phyloP scores from a whole-genome alignment of 2,888 invertebrate genomes.

The Apotomis turbidana region DNA sequence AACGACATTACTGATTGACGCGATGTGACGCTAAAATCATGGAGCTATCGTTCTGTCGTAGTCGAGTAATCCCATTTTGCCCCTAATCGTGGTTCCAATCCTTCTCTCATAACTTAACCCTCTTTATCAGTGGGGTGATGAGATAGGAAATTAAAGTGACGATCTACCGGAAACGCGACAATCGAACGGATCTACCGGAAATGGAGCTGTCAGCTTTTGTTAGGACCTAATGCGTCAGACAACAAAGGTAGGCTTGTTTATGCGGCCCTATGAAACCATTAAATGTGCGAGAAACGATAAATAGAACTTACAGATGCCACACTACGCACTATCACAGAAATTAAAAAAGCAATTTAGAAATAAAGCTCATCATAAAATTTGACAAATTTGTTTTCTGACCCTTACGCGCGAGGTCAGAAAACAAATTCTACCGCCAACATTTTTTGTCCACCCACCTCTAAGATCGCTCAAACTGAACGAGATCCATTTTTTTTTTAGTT shows the following conservation, averaged over 20 bases:
- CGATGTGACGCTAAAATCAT: no score
- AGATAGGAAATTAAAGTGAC: constrained; percentile 31
- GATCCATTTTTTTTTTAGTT: no score
- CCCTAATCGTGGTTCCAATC: not conserved
- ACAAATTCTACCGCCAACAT: no score
- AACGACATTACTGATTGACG: no score
- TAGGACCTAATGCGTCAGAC: constrained; percentile 10
- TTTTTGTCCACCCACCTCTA: no score
- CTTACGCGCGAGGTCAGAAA: no score
- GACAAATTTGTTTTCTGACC: no score
- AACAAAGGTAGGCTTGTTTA: constrained; percentile 20
- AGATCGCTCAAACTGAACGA: no score
- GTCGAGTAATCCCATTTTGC: not conserved
- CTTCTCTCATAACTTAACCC: not conserved
- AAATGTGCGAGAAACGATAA: not conserved
- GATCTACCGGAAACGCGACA: constrained; percentile 20
- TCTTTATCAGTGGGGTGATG: constrained; percentile 16
- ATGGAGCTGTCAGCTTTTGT: constrained; percentile 24
- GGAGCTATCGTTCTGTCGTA: not conserved
- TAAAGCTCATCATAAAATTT: no score
- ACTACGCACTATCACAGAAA: no score
- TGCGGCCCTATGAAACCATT: not conserved
- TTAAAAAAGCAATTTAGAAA: no score
- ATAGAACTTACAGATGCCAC: no score
- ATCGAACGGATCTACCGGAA: constrained; percentile 28